Percentiles rank a stretch among this genome's conserved stretches.
These are phyloP conservation scores for Betta splendens DNA, from an alignment of 2,797 vertebrate species.

Conservation along the genomic window DNA sequence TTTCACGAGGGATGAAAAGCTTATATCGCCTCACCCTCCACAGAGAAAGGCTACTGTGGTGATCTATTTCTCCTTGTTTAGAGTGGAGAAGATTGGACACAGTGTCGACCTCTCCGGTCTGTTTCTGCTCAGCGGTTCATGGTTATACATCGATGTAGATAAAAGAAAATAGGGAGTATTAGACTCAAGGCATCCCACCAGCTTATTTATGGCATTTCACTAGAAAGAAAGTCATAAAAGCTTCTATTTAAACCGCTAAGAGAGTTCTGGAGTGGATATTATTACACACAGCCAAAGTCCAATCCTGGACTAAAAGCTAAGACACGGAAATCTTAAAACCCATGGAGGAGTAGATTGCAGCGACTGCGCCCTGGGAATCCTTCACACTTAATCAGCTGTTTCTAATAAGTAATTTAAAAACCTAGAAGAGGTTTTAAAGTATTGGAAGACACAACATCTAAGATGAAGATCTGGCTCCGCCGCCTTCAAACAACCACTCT, in stretches of 20 bases:
- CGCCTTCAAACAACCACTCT: slow-evolving; percentile 5
- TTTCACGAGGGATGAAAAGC: slow-evolving; percentile 42
- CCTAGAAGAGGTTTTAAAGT: slow-evolving; percentile 1
- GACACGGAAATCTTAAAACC: slow-evolving; percentile 7
- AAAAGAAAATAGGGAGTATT: slow-evolving; percentile 31
- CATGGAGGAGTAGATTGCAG: slow-evolving; percentile 9
- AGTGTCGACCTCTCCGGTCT: slow-evolving; percentile 9
- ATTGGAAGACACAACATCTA: neutral
- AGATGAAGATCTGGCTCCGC: slow-evolving; percentile 3
- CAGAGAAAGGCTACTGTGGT: slow-evolving; percentile 23
- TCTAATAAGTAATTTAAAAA: slow-evolving; percentile 22
- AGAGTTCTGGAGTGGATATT: slow-evolving; percentile 1
- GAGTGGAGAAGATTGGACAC: slow-evolving; percentile 28
- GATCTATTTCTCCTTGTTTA: slow-evolving; percentile 27
- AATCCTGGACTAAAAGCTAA: neutral
- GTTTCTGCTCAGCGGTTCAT: too few species aligned
- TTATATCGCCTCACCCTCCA: slow-evolving; percentile 28
- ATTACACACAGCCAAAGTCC: neutral
- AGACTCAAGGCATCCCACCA: slow-evolving; percentile 5
- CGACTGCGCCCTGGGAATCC: slow-evolving; percentile 8
- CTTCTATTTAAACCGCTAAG: slow-evolving; percentile 23
- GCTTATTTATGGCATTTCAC: slow-evolving; percentile 45
- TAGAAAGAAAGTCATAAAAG: slow-evolving; percentile 35
- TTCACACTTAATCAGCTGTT: neutral
- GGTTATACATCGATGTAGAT: slow-evolving; percentile 14